Conservation (phyloP, 2,797 vertebrate genomes). For the Protonibea diacanthus region DNA sequence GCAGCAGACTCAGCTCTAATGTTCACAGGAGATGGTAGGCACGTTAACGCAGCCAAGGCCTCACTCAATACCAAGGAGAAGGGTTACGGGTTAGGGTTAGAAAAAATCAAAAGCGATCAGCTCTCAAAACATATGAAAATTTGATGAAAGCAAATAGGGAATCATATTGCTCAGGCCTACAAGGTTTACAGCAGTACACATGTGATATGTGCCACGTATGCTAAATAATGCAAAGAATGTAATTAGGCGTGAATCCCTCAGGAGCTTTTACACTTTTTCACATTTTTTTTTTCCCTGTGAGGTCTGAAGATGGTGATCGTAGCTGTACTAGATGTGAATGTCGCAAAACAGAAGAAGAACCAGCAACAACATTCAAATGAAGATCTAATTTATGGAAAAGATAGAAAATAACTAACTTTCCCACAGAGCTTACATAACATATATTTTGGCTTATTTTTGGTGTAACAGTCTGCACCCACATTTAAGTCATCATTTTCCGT, state of each 20-base stretch:
- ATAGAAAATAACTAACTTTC: not conserved
- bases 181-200: conserved; percentile 49
- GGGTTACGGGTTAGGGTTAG: not conserved
- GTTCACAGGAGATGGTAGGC: conserved; percentile 34
- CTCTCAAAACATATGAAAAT: conserved; percentile 46
- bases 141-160: conserved; percentile 72
- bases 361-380: too few species aligned
- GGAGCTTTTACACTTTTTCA: conserved; percentile 27
- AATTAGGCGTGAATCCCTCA: conserved; percentile 52
- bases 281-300: not conserved
- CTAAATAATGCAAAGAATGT: conserved; percentile 73
- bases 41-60: conserved; percentile 30
- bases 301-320: not conserved
- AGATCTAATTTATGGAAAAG: too few species aligned
- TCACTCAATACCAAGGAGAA: not conserved
- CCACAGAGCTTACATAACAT: conserved; percentile 9
- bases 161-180: conserved; percentile 39
- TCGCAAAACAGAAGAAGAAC: not conserved
- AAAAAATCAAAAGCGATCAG: not conserved
- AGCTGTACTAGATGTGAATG: not conserved
- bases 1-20: conserved; percentile 41
- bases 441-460: conserved; percentile 22
- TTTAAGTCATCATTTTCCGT: conserved; percentile 40
- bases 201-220: conserved; percentile 33
- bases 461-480: conserved; percentile 36